Conservation (phyloP, 1,140 invertebrate genomes). For the Chelonus insularis region DNA sequence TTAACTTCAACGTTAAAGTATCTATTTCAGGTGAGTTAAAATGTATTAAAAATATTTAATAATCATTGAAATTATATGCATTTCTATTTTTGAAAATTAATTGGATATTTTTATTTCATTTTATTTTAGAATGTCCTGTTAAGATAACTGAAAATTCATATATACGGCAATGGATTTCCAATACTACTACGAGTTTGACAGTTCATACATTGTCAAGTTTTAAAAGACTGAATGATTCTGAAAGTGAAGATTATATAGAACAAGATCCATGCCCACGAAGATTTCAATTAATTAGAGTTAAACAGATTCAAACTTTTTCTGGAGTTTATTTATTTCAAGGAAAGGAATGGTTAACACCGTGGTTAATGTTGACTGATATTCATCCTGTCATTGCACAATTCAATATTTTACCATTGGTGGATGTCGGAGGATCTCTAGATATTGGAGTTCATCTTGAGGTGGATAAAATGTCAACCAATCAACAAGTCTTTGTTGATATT, state of each 20-base stretch:
- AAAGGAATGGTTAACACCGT: conserved; percentile 59
- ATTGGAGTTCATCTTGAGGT: conserved; percentile 55
- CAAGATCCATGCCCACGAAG: conserved; percentile 54
- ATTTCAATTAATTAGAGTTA: conserved; percentile 59
- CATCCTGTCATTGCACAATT: conserved; percentile 58
- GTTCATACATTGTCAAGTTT: background rate
- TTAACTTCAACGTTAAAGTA: conserved; percentile 56
- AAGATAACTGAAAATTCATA: conserved; percentile 43
- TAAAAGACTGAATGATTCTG: conserved; percentile 16
- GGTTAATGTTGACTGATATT: conserved; percentile 55
- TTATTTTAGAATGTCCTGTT: conserved; percentile 54
- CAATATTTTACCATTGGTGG: conserved; percentile 60
- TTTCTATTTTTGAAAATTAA: too few species aligned
- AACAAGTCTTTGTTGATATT: conserved; percentile 46
- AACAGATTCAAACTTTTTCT: conserved; percentile 60
- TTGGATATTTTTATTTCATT: too few species aligned
- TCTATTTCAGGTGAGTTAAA: conserved; percentile 53
- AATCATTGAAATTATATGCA: too few species aligned
- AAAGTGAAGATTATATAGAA: conserved; percentile 27
- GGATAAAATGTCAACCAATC: conserved; percentile 47
- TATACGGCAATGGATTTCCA: conserved; percentile 27
- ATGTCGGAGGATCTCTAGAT: conserved; percentile 63
- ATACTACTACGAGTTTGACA: conserved; percentile 13
- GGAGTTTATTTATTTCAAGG: conserved; percentile 61
- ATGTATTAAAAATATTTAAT: too few species aligned